Base-by-base conservation (phyloP, 2,797 vertebrate species). In the Taeniopygia guttata region DNA sequence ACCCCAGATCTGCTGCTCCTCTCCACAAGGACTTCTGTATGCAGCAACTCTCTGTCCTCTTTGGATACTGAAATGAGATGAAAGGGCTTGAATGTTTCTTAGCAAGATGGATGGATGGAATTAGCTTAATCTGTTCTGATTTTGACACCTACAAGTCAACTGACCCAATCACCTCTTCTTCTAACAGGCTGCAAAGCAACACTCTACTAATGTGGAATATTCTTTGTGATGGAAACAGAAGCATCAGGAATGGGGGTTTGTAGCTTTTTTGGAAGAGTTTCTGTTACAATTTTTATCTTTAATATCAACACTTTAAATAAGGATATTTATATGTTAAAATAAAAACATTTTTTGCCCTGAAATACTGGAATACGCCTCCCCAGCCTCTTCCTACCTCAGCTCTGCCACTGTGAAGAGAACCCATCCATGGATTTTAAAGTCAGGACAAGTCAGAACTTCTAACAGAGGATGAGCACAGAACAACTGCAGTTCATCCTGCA, bases 81-180 rank as follows among this genome's bases (percentile, higher is more conserved):
- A 91, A 95, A 96, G 66, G 78, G 54, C 16, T 66, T 48, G 43
- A 88, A 51, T 46, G 66, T 66, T 96, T 95, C 64, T 84, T 86
- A 90, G 94, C 88, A 90, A 74, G 42, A 74, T 21, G 18, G 11
- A n/a, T 94, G 90, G 90, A 91, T 95, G 93, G 93, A 87, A 95
- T 93, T 74, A 59, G 42, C 76, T 56, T 76, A 62, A 22, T 15
- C 73, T 91, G 68, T 88, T 96, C 90, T 87, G 88, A 92, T 86
- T 87, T 59, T 95, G 68, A 4, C 79, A 49, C 62, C 78, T 91
- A 73, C 55, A 62, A 81, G 30, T 30, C 42, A 74, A 52, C 60
- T 66, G 81, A 84, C 43, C 49, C 58, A 45, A 29, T 67, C 67
- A 74, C 34, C 45, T 90, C 48, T 27, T 27, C 58, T 67, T 73